Conservation (phyloP, 2,797 vertebrate species). For the Rachycentron canadum region DNA sequence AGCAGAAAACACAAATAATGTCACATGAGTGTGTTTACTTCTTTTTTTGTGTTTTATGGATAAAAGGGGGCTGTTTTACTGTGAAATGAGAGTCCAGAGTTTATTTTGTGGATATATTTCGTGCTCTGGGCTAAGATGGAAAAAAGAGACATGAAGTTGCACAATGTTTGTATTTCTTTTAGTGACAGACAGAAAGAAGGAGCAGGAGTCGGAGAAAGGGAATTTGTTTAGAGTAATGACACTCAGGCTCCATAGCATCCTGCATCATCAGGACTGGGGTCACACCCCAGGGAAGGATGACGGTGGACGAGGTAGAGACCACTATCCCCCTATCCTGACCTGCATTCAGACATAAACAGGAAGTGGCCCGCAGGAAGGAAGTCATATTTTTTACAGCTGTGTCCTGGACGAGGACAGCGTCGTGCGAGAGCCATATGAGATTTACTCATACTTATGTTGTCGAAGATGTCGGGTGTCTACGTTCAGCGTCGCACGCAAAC, state of each 20-base stretch:
- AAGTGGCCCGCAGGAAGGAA: slow-evolving; percentile 83
- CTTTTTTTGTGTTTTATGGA: slow-evolving; percentile 24
- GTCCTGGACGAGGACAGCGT: slow-evolving; percentile 45
- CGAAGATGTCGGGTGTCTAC: slow-evolving; percentile 13
- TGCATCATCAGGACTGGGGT: slow-evolving; percentile 53
- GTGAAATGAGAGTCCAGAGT: background rate
- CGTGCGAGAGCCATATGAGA: slow-evolving; percentile 22
- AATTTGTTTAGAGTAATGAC: slow-evolving; percentile 19
- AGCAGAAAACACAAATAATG: slow-evolving; percentile 49
- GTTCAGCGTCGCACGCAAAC: slow-evolving; percentile 9
- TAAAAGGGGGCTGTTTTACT: slow-evolving; percentile 22
- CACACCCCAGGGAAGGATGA: slow-evolving; percentile 54
- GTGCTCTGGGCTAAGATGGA: background rate
- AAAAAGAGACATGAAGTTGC: background rate
- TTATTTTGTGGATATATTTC: background rate
- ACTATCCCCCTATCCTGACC: slow-evolving; percentile 75
- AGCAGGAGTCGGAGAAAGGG: background rate
- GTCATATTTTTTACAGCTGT: slow-evolving; percentile 79
- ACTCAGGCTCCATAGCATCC: slow-evolving; percentile 31
- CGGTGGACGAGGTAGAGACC: slow-evolving; percentile 50
- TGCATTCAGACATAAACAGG: slow-evolving; percentile 84
- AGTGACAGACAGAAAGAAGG: background rate
- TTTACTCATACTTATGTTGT: background rate
- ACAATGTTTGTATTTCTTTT: background rate
- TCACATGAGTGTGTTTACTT: slow-evolving; percentile 30